Base-by-base conservation (phyloP, 2,797 vertebrate genomes). In the Anolis apletophallus region DNA sequence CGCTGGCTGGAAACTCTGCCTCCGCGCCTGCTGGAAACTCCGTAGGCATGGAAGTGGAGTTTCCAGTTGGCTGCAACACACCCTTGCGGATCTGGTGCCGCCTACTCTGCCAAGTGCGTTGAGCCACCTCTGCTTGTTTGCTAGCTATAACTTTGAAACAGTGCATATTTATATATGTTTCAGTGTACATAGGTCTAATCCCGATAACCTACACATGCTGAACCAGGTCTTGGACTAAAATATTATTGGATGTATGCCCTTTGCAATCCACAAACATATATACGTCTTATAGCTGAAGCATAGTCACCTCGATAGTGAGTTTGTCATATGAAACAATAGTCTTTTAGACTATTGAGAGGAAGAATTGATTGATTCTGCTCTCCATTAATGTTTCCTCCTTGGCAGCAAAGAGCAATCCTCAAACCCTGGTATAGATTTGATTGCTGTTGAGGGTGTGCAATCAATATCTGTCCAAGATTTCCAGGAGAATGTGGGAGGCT, bases 381-480 rank as follows among this genome's bases (percentile, higher is more conserved):
- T 77, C 29, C 76, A 7, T 59, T 77, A 29, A 64, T 73, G 11
- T 11, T 12, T 10, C 21, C 10, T 19, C 46, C 52, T 46, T 75
- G 23, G 5, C 13, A 14, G 5, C 52, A 87, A 86, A 84, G 19
- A 0, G 1, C 67, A 34, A 89, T 14, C 4, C 19, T 36, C 68
- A 80, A 2, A 86, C 79, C 82, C n/a, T n/a, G n/a, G n/a, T n/a
- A n/a, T n/a, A n/a, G n/a, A n/a, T 80, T 50, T 75, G 17, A 67
- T 81, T 12, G 13, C 6, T 59, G 36, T 19, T 40, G 19, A 77
- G 52, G 78, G 67, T 16, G 19, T 68, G 5, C 80, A 85, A 71
- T 67, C 79, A 71, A 79, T 64, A 55, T 26, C 17, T 23, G n/a
- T 71, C 55, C 46, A 88, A n/a, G 71, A 80, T 71, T 19, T 50